phyloP scores from a whole-genome alignment of 1,140 invertebrate species.

The Dufourea novaeangliae region DNA sequence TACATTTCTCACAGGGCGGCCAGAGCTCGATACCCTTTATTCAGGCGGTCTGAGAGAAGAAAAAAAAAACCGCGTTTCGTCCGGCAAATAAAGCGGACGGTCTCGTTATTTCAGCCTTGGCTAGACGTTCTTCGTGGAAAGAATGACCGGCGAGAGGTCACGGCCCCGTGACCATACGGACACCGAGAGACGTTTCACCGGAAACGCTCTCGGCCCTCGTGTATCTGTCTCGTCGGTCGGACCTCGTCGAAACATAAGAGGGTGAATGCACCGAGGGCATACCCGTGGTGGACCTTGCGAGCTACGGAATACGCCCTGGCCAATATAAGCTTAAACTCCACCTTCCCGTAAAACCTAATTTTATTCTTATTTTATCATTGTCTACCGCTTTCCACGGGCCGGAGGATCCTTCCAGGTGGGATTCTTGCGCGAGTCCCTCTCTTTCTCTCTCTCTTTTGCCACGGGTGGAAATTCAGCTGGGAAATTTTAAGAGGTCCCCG shows the following conservation, averaged over 20 bases:
- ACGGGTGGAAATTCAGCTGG: constrained; percentile 48
- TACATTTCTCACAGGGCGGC: constrained; percentile 21
- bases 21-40: no score
- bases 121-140: constrained; percentile 11
- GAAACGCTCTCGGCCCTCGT: constrained; percentile 2
- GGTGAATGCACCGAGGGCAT: constrained; percentile 38
- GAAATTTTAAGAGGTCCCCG: constrained; percentile 34
- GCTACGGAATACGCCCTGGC: constrained; percentile 51
- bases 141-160: background rate
- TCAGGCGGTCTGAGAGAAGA: no score
- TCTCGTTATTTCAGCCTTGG: constrained; percentile 16
- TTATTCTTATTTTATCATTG: constrained; percentile 73
- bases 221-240: constrained; percentile 22
- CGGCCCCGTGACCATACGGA: constrained; percentile 33
- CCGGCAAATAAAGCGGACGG: constrained; percentile 39
- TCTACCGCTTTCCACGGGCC: constrained; percentile 18
- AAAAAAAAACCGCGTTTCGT: no score
- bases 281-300: constrained; percentile 44
- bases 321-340: constrained; percentile 66
- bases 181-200: constrained; percentile 25
- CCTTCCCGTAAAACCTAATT: constrained; percentile 68
- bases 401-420: constrained; percentile 10
- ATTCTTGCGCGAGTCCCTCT: constrained; percentile 24
- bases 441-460: no score
- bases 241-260: constrained; percentile 2